Evolutionary conservation across 2,888 invertebrate genomes (phyloP), one percentile per base, ranked within the genome.

Genomic region (Sarcophaga variegata): DNA sequence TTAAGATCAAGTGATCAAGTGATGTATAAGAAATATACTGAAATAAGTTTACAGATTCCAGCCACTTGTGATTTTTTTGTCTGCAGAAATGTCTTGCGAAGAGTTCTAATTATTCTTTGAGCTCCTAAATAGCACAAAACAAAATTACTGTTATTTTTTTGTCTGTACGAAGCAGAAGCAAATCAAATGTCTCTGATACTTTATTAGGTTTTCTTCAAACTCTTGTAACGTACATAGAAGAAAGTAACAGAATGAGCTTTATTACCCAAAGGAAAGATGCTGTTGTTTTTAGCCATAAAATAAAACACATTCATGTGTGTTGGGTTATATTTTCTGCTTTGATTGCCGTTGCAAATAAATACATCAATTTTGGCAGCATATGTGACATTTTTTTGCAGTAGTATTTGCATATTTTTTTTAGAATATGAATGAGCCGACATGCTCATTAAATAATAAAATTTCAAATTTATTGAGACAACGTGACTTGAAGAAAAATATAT

Each of bases 361-460:
- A 79, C 69, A 63, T 75, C 60, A 75, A 54, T 67, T 47, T 47
- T 47, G 64, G 4, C n/a, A 66, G 25, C 75, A 63, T 75, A 54
- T 81, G 62, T 74, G 69, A 81, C 62, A 69, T 67, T 74, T 69
- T 60, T 25, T 47, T 25, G 6, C 12, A 64, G 14, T 45, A 37
- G 37, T 37, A 59, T 74, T 74, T 81, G n/a, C 74, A 81, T 69
- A 66, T 37, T 37, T 37, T 37, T 37, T 37, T 37, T 37, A 10
- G 66, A 37, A 45, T 54, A 72, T 49, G 54, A 54, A 59, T 67
- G 54, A 64, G 25, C 2, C 20, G 27, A 37, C 37, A 37, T 37
- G 37, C 37, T 37, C 37, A 37, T 37, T 37, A 37, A 37, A 37
- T 10, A 37, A 37, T 37, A 37, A 37, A 37, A 37, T 37, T 37